These are phyloP conservation scores for Papilio demoleus DNA, from an alignment of 2,888 invertebrate species.

Conservation along the genomic window DNA sequence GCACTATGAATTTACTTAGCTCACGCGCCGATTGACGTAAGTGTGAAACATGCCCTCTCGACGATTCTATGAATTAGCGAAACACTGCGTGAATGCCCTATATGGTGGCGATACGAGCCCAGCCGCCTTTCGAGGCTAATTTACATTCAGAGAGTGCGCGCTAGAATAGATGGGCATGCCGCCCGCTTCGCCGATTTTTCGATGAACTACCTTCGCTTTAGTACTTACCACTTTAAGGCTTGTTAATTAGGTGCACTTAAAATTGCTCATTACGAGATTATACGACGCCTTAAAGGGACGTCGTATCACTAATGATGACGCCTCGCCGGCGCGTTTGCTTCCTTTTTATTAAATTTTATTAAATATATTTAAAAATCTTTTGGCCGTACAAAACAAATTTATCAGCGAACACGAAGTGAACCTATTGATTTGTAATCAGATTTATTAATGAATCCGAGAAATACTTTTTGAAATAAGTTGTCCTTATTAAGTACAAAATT, in stretches of 20 bases:
- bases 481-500: background rate
- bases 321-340: constrained; percentile 5
- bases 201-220: constrained; percentile 28
- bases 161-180: constrained; percentile 39
- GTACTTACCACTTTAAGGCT: constrained; percentile 30
- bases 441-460: background rate
- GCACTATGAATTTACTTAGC: constrained; percentile 71
- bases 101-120: constrained; percentile 71
- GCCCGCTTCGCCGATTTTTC: constrained; percentile 35
- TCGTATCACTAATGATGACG: constrained; percentile 14
- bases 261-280: constrained; percentile 33
- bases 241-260: constrained; percentile 40
- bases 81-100: constrained; percentile 74
- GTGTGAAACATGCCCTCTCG: constrained; percentile 78
- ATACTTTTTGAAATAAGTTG: background rate
- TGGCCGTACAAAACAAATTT: too few species aligned
- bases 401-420: background rate
- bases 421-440: background rate
- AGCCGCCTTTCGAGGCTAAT: constrained; percentile 59
- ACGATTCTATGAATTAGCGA: constrained; percentile 59
- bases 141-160: constrained; percentile 53
- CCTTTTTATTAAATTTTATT: constrained; percentile 4
- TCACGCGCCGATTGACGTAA: constrained; percentile 74
- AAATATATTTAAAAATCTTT: too few species aligned
- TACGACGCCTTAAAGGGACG: constrained; percentile 21